phyloP scores from a whole-genome alignment of 2,113 vertebrate genomes.

The Cynoglossus semilaevis region DNA sequence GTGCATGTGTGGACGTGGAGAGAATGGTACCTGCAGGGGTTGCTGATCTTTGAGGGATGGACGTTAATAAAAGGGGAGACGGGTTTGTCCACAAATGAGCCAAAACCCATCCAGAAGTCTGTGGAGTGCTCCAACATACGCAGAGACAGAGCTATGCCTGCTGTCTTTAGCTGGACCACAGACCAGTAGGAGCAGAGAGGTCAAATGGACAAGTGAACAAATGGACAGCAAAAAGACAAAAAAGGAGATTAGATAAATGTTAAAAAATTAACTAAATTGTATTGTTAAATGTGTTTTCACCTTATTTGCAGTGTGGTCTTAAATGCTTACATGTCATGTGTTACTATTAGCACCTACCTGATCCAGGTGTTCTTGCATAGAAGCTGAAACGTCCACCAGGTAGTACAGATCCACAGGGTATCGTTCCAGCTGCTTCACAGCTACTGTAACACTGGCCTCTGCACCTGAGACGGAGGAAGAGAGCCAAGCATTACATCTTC shows the following conservation, averaged over 20 bases:
- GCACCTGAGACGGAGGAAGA: constrained; percentile 77
- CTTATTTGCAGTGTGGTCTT: too few species aligned
- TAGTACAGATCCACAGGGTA: constrained; percentile 98
- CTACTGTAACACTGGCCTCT: constrained; percentile 84
- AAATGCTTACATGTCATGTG: too few species aligned
- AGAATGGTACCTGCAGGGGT: constrained; percentile 88
- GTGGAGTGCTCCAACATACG: constrained; percentile 88
- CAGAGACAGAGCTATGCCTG: constrained; percentile 88
- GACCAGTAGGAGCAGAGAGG: not conserved
- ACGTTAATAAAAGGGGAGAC: constrained; percentile 95
- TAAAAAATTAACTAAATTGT: too few species aligned
- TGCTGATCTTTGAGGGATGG: constrained; percentile 91
- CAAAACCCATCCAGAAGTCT: constrained; percentile 93
- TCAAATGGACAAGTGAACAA: too few species aligned
- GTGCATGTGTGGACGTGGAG: not conserved
- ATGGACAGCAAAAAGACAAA: too few species aligned
- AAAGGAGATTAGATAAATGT: too few species aligned
- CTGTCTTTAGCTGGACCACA: constrained; percentile 85
- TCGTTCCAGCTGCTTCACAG: constrained; percentile 85
- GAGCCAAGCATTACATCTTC: not conserved
- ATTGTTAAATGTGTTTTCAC: too few species aligned
- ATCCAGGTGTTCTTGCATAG: constrained; percentile 95
- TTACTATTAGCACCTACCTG: constrained; percentile 58
- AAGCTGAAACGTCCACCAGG: constrained; percentile 95
- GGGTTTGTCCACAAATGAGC: constrained; percentile 97